These are phyloP conservation scores for Oryzias curvinotus DNA, from an alignment of 2,113 vertebrate species.

Conservation along the genomic window DNA sequence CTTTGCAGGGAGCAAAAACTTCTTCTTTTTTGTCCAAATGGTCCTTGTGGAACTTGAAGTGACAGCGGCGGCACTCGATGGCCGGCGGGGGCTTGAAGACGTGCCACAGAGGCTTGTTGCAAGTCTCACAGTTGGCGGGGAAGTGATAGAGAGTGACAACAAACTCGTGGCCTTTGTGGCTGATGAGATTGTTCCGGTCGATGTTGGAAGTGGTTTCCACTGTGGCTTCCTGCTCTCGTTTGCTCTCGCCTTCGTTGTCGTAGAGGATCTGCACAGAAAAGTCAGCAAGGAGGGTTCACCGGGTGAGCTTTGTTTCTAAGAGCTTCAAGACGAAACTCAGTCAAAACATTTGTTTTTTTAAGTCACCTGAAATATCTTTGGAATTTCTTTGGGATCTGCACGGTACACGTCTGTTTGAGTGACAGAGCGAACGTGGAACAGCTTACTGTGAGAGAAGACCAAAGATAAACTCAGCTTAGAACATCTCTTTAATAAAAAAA, in stretches of 20 bases:
- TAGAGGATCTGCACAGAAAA: slow-evolving; percentile 85
- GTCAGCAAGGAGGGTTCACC: background rate
- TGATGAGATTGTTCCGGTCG: slow-evolving; percentile 88
- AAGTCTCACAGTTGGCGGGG: slow-evolving; percentile 93
- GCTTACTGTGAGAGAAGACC: slow-evolving; percentile 79
- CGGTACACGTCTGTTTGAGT: slow-evolving; percentile 98
- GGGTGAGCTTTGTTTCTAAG: background rate
- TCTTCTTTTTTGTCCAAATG: slow-evolving; percentile 95
- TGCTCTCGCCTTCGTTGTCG: slow-evolving; percentile 95
- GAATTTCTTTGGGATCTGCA: slow-evolving; percentile 93
- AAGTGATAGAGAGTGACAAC: slow-evolving; percentile 96
- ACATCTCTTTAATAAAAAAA: background rate
- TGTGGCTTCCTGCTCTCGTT: slow-evolving; percentile 87
- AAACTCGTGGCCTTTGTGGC: slow-evolving; percentile 96
- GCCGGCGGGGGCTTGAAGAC: slow-evolving; percentile 96
- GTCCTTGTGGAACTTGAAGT: slow-evolving; percentile 95
- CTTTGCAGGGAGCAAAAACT: slow-evolving; percentile 91
- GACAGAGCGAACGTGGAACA: slow-evolving; percentile 94
- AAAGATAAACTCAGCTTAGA: background rate
- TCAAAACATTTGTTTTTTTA: background rate
- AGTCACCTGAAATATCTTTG: slow-evolving; percentile 94
- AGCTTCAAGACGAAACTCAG: background rate
- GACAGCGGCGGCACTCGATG: slow-evolving; percentile 93
- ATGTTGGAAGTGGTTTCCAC: slow-evolving; percentile 76
- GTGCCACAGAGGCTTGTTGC: slow-evolving; percentile 91